Percentiles rank a stretch among this genome's conserved stretches.
Conservation (phyloP, 2,113 vertebrate genomes). For the Stomatorhinus ivindoensis region DNA sequence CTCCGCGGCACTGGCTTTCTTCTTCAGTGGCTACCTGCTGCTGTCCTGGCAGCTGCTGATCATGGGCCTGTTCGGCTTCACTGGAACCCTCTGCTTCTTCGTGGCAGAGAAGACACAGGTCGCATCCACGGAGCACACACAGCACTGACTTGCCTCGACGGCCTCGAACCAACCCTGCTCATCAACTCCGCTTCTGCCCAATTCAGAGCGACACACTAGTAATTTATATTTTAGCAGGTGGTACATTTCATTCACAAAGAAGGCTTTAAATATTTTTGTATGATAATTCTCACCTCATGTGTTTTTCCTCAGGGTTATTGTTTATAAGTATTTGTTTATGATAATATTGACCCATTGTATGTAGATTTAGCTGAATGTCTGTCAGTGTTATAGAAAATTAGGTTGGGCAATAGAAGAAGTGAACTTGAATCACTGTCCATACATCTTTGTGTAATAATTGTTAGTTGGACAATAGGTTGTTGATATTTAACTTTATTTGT, state of each 20-base stretch:
- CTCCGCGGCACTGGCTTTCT: constrained; percentile 84
- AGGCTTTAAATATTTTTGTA: not conserved
- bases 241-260: not conserved
- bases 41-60: constrained; percentile 90
- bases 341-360: not conserved
- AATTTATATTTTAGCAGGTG: not conserved
- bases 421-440: not conserved
- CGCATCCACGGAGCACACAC: constrained; percentile 36
- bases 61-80: constrained; percentile 82
- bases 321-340: not conserved
- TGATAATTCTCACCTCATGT: not conserved
- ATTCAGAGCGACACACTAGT: constrained; percentile 11
- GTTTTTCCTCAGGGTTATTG: constrained; percentile 27
- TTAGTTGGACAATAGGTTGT: not conserved
- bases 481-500: not conserved
- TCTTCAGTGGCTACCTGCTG: constrained; percentile 91
- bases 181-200: not conserved
- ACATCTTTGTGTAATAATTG: not conserved
- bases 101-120: constrained; percentile 67
- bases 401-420: not conserved
- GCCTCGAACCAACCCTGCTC: not conserved
- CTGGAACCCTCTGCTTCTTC: constrained; percentile 86
- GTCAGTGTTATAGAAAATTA: not conserved
- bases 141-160: constrained; percentile 38
- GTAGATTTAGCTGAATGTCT: not conserved